Evolutionary conservation across 2,113 vertebrate genomes (phyloP).

Genomic region (Gallinago undulata): DNA sequence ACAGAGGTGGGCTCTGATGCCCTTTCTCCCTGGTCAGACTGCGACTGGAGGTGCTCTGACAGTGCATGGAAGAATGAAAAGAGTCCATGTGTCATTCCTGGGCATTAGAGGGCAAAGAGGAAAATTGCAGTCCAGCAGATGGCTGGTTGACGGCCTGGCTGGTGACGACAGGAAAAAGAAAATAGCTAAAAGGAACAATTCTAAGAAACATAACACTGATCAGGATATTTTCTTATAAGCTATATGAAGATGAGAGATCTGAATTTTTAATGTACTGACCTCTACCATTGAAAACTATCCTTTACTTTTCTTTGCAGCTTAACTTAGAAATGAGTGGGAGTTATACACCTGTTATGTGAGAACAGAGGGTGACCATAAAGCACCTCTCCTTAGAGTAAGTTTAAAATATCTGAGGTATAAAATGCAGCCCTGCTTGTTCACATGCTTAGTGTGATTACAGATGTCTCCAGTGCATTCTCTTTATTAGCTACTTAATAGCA

Average conservation of each 20-base stretch:
- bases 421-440: neutral
- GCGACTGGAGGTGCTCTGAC: neutral
- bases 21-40: neutral
- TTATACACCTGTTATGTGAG: slow-evolving; percentile 30
- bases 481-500: neutral
- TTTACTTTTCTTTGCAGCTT: neutral
- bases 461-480: neutral
- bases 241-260: neutral
- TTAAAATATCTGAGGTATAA: neutral
- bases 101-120: neutral
- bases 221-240: neutral
- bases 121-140: neutral
- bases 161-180: neutral
- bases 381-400: neutral
- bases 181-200: neutral
- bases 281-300: neutral
- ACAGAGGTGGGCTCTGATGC: neutral
- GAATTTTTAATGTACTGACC: neutral
- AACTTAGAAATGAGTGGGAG: slow-evolving; percentile 33
- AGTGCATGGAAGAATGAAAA: neutral
- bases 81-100: neutral
- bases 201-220: neutral
- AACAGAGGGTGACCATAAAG: neutral
- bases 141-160: neutral
- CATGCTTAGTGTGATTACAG: neutral